phyloP scores from a whole-genome alignment of 2,888 invertebrate genomes.

The Rosalia funebris region DNA sequence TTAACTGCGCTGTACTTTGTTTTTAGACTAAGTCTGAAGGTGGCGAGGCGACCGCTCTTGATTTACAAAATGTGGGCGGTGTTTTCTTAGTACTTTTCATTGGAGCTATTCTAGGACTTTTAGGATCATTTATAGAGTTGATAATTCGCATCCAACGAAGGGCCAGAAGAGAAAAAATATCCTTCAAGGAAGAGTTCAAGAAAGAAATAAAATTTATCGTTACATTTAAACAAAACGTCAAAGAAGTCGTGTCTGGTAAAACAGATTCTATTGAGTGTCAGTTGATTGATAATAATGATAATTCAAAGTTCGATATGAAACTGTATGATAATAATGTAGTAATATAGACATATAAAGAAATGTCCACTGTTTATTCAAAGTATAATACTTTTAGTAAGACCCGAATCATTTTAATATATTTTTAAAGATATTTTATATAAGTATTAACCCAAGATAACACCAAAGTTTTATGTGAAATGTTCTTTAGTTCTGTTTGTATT shows the following conservation, averaged over 20 bases:
- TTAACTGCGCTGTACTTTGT: too few relatives aligned
- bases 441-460: too few relatives aligned
- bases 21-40: conserved; percentile 60
- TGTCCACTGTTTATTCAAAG: too few relatives aligned
- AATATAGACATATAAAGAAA: too few relatives aligned
- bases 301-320: too few relatives aligned
- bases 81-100: conserved; percentile 80
- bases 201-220: conserved; percentile 79
- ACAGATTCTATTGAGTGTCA: conserved; percentile 10
- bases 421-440: too few relatives aligned
- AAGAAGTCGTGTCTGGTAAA: conserved; percentile 65
- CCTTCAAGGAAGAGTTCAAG: conserved; percentile 73
- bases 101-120: conserved; percentile 72
- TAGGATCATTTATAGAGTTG: conserved; percentile 78
- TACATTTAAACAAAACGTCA: conserved; percentile 76
- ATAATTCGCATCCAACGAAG: conserved; percentile 64
- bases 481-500: too few relatives aligned
- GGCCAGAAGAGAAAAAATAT: conserved; percentile 63
- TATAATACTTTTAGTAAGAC: too few relatives aligned
- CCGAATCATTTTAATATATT: too few relatives aligned
- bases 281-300: too few relatives aligned
- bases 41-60: conserved; percentile 70
- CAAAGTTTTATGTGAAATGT: too few relatives aligned
- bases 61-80: conserved; percentile 85
- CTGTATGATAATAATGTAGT: too few relatives aligned